These are phyloP conservation scores for Gymnosoma rotundatum DNA, from an alignment of 2,888 invertebrate genomes.

Conservation along the genomic window DNA sequence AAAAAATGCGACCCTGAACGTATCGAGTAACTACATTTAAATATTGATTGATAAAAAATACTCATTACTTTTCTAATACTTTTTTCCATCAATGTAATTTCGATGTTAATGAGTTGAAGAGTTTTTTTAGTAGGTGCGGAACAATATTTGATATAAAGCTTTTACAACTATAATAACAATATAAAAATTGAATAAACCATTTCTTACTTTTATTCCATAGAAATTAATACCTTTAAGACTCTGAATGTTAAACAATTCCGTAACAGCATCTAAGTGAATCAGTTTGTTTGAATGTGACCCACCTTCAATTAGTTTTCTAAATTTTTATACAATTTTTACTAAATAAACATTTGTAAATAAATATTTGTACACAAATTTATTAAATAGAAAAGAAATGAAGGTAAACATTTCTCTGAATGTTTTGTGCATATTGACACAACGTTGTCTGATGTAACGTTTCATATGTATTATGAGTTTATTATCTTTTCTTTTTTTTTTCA, in stretches of 20 bases:
- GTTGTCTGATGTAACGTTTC: slow-evolving; percentile 48
- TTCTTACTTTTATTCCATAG: background rate
- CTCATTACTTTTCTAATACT: too few species aligned
- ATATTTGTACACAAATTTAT: background rate
- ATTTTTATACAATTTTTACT: background rate
- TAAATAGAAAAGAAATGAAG: slow-evolving; percentile 29
- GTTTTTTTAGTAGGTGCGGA: too few species aligned
- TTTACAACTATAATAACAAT: too few species aligned
- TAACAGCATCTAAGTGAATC: background rate
- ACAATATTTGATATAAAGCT: too few species aligned
- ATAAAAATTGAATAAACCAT: too few species aligned
- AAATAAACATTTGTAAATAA: background rate
- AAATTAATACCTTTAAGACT: background rate
- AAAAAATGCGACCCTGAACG: too few species aligned
- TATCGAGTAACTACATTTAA: too few species aligned
- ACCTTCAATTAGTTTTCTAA: slow-evolving; percentile 23
- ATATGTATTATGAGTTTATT: slow-evolving; percentile 1
- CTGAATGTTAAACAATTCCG: slow-evolving; percentile 2
- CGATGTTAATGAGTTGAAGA: too few species aligned
- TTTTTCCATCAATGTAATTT: too few species aligned
- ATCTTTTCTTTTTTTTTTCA: background rate
- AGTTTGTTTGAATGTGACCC: slow-evolving; percentile 16
- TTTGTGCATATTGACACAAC: background rate
- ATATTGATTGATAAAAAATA: too few species aligned
- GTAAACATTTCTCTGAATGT: background rate